Percentiles rank a stretch among this genome's conserved stretches.
Conservation (phyloP, 2,888 invertebrate genomes). For the Drosophila bunnanda region DNA sequence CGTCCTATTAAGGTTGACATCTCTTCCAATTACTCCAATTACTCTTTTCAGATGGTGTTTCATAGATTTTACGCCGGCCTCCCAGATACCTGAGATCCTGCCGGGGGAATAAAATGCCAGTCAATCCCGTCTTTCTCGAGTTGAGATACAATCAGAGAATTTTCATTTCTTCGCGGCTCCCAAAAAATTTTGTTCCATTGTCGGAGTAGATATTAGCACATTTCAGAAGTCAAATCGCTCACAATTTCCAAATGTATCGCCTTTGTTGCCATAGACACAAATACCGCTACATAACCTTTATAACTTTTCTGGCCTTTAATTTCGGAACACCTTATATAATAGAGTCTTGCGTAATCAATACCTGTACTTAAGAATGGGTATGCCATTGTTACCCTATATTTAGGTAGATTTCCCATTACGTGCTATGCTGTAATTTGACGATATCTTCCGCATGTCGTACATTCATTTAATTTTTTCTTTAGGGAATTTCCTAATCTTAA, state of each 20-base stretch:
- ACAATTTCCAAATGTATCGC: too few species aligned
- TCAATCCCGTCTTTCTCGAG: too few species aligned
- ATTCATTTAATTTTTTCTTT: not conserved
- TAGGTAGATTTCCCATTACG: not conserved
- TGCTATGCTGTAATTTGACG: not conserved
- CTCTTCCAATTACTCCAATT: too few species aligned
- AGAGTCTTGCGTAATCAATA: slow-evolving; percentile 5
- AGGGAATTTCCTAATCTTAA: not conserved
- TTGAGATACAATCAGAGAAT: too few species aligned
- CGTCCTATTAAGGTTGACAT: not conserved
- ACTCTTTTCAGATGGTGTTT: too few species aligned
- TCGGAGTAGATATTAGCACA: too few species aligned
- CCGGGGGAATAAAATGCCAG: too few species aligned
- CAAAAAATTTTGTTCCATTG: too few species aligned
- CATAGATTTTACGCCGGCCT: too few species aligned
- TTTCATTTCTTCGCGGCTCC: too few species aligned
- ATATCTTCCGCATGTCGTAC: not conserved
- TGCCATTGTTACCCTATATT: slow-evolving; percentile 14
- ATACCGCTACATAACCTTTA: not conserved
- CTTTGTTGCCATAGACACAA: not conserved
- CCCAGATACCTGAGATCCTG: too few species aligned
- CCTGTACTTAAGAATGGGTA: slow-evolving; percentile 4
- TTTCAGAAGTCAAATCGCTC: too few species aligned
- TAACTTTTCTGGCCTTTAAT: not conserved
- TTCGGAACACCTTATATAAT: not conserved